These are phyloP conservation scores for Peromyscus melanophrys DNA, from an alignment of 2,797 vertebrate genomes.

Conservation along the genomic window DNA sequence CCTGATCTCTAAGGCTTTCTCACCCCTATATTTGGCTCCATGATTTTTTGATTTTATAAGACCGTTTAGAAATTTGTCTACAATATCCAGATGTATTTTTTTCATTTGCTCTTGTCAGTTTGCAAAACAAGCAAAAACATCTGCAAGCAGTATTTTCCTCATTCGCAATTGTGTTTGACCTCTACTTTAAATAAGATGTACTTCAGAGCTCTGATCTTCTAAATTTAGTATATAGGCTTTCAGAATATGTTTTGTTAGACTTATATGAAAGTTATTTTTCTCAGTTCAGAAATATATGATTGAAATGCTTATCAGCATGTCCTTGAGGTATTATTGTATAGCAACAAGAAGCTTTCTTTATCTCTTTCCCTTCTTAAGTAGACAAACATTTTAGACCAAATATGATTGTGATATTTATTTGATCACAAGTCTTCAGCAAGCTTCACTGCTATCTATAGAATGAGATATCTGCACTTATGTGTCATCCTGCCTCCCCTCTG, in stretches of 20 bases:
- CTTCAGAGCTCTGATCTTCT: not conserved
- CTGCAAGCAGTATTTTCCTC: no score
- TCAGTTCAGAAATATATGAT: not conserved
- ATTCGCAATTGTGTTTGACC: no score
- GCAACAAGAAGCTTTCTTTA: not conserved
- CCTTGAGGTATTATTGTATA: not conserved
- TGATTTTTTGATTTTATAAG: no score
- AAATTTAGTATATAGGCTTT: slow-evolving; percentile 45
- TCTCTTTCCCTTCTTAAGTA: not conserved
- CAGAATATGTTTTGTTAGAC: slow-evolving; percentile 11
- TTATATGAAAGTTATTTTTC: not conserved
- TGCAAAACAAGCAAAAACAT: no score
- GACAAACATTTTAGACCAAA: not conserved
- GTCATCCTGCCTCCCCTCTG: not conserved
- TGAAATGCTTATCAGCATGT: not conserved
- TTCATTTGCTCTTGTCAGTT: no score
- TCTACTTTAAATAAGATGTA: not conserved
- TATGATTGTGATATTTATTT: not conserved
- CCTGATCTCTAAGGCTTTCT: no score
- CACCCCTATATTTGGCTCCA: no score
- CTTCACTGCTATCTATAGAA: not conserved
- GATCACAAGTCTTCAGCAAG: not conserved
- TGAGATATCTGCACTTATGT: not conserved
- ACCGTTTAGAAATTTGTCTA: no score
- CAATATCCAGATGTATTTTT: no score